Evolutionary conservation across 2,113 vertebrate genomes (phyloP), one percentile per base, ranked within the genome.

Genomic region (Antennarius striatus): DNA sequence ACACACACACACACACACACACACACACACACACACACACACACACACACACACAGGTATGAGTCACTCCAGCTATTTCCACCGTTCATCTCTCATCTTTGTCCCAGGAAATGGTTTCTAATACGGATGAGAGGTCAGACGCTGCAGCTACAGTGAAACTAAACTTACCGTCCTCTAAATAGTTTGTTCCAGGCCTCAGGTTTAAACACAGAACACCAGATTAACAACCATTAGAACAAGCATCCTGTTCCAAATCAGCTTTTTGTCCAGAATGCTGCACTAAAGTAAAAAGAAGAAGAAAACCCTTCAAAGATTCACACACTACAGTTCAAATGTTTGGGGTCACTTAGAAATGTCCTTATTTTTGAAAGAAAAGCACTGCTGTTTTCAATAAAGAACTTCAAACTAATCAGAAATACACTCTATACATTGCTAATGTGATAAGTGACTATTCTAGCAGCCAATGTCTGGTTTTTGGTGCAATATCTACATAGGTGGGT

Each of bases 51-150:
- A 48, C 36, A 45, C 53, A 68, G 54, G 47, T 46, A 79, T 89
- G 87, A 89, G 68, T 90, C 87, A 90, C 77, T 52, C 48, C 12
- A 47, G 53, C 63, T 80, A 61, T 71, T 77, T 77, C 57, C 63
- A 74, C 66, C 42, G 17, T 15, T 66, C 50, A 32, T 36, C 51
- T 40, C 71, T 51, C 7, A 12, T 6, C 77, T 64, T 61, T 62
- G 56, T 64, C 68, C 64, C 55, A 77, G 85, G 86, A 90, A 88
- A 90, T 83, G 52, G 75, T 48, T 86, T 89, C 65, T 77, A 87
- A 86, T 79, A 85, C 80, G 71, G 80, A 46, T 10, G 55, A 43
- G 57, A 63, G 70, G 71, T 6, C 63, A 53, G 70, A 77, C 82
- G 75, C 78, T 36, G 32, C 32, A 36, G 86, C 72, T 54, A 36